phyloP scores from a whole-genome alignment of 2,888 invertebrate genomes.

The Venusia cambrica region DNA sequence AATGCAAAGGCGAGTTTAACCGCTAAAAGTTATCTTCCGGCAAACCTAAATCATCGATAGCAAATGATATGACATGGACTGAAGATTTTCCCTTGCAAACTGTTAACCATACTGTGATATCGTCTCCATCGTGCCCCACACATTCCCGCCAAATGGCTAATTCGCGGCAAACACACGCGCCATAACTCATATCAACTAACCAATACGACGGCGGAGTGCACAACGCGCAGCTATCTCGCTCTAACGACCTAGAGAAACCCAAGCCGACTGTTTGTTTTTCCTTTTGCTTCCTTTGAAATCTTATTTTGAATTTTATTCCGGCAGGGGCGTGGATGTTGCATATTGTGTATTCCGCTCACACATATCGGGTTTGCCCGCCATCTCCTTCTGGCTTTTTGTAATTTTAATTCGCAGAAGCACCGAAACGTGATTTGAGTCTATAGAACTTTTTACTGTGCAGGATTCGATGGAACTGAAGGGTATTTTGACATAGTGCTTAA shows the following conservation, averaged over 20 bases:
- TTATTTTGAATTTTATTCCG: constrained; percentile 79
- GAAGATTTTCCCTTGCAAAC: constrained; percentile 1
- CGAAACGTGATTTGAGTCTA: constrained; percentile 76
- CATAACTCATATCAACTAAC: constrained; percentile 77
- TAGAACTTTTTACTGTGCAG: constrained; percentile 71
- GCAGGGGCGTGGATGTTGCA: constrained; percentile 82
- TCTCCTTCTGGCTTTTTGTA: constrained; percentile 75
- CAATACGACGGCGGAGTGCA: constrained; percentile 49
- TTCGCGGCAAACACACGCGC: constrained; percentile 75
- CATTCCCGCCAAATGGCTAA: constrained; percentile 74
- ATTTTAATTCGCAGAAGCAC: constrained; percentile 78
- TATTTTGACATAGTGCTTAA: constrained; percentile 56
- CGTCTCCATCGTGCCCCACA: constrained; percentile 61
- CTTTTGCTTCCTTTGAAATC: constrained; percentile 77
- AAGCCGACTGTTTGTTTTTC: constrained; percentile 71
- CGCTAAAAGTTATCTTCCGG: no score
- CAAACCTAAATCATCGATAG: no score
- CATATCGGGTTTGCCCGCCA: constrained; percentile 45
- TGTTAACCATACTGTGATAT: constrained; percentile 26
- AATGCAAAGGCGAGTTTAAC: no score
- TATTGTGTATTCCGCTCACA: constrained; percentile 76
- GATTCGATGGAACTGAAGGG: constrained; percentile 63
- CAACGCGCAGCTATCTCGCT: constrained; percentile 59
- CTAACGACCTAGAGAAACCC: constrained; percentile 71
- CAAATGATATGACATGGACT: no score